These are phyloP conservation scores for Teleogryllus occipitalis DNA, from an alignment of 1,140 invertebrate species.

Conservation along the genomic window DNA sequence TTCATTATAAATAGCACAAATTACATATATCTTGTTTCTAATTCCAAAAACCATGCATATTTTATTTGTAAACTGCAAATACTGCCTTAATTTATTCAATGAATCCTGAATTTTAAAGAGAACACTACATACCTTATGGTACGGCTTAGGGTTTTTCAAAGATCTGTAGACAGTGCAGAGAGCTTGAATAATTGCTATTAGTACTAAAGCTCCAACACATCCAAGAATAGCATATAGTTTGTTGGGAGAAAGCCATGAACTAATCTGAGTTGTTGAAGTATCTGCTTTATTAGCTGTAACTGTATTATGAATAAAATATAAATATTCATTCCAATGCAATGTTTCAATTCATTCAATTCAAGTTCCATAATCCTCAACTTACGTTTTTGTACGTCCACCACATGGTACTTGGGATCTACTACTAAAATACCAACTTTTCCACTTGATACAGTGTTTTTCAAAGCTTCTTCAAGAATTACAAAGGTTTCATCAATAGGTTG, in stretches of 20 bases:
- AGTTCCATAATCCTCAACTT: conserved; percentile 31
- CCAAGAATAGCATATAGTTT: conserved; percentile 77
- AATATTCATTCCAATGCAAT: background rate
- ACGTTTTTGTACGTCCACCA: conserved; percentile 56
- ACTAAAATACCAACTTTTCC: conserved; percentile 67
- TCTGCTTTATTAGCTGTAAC: background rate
- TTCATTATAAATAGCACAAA: too few species aligned
- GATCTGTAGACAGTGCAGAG: conserved; percentile 71
- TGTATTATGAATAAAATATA: conserved; percentile 6
- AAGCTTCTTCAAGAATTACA: conserved; percentile 45
- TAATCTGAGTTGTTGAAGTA: background rate
- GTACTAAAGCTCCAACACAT: conserved; percentile 65
- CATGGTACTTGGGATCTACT: conserved; percentile 66
- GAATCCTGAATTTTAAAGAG: background rate
- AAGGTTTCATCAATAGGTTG: conserved; percentile 41
- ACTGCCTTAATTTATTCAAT: too few species aligned
- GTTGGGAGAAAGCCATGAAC: conserved; percentile 41
- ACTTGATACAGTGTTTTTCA: conserved; percentile 57
- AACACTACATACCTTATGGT: conserved; percentile 43
- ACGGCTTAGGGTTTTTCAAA: conserved; percentile 46
- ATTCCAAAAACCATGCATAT: too few species aligned
- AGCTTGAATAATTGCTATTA: conserved; percentile 74
- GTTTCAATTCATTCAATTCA: too few species aligned
- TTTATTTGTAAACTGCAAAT: too few species aligned
- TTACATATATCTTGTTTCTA: too few species aligned